phyloP scores from a whole-genome alignment of 2,113 vertebrate species.

The Perca schrenkii region DNA sequence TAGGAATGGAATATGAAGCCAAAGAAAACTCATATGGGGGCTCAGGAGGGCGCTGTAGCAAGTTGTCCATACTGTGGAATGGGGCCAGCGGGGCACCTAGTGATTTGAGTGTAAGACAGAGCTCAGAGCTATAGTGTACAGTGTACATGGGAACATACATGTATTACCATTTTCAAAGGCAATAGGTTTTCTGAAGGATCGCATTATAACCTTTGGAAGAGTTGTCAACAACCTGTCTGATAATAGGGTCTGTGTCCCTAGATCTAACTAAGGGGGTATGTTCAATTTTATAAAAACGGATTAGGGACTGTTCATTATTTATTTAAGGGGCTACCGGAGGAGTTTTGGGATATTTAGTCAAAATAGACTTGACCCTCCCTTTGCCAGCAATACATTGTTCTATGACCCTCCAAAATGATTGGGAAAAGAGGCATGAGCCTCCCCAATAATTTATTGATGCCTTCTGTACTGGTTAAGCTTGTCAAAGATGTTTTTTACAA shows the following conservation, averaged over 20 bases:
- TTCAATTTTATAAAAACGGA: not conserved
- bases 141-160: not conserved
- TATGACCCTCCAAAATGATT: too few species aligned
- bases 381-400: too few species aligned
- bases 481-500: too few species aligned
- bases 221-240: not conserved
- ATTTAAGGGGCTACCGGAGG: too few species aligned
- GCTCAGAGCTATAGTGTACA: not conserved
- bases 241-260: too few species aligned
- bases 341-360: too few species aligned
- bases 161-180: not conserved
- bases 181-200: not conserved
- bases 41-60: conserved; percentile 5
- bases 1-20: conserved; percentile 36
- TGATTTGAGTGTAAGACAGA: not conserved
- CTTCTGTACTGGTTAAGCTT: too few species aligned
- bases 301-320: too few species aligned
- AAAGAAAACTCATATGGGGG: not conserved
- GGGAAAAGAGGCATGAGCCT: too few species aligned
- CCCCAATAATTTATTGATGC: too few species aligned
- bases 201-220: not conserved
- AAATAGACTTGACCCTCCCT: too few species aligned
- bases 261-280: too few species aligned
- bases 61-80: not conserved
- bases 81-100: not conserved